Evolutionary conservation across 2,888 invertebrate species (phyloP).

Genomic region (Steromphala cineraria): DNA sequence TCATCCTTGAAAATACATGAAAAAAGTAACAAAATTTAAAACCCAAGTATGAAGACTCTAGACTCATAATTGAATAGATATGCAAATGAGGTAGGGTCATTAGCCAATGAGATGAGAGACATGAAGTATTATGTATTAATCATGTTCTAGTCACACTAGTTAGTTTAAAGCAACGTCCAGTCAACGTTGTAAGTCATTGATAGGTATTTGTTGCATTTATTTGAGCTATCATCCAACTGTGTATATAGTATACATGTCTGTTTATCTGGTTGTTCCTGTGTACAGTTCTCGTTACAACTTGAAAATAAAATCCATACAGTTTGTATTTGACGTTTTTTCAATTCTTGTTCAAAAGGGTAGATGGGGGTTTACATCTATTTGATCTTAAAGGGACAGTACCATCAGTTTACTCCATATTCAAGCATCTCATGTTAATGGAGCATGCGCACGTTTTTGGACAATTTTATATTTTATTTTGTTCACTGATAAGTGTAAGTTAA

Average conservation of each 20-base stretch:
- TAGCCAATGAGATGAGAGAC: background rate
- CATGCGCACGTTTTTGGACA: no score
- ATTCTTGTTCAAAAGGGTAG: no score
- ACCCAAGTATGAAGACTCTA: no score
- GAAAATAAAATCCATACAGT: slow-evolving; percentile 8
- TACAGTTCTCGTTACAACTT: background rate
- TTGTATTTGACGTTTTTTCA: background rate
- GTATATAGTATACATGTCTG: slow-evolving; percentile 1
- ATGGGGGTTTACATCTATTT: no score
- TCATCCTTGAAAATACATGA: no score
- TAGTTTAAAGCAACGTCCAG: background rate
- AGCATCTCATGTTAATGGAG: no score
- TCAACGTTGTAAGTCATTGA: background rate
- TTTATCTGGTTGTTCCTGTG: background rate
- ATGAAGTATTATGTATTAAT: background rate
- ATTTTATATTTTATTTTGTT: no score
- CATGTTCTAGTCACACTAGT: background rate
- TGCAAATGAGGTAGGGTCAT: background rate
- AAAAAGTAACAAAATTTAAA: no score
- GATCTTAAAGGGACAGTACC: no score
- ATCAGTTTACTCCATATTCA: no score
- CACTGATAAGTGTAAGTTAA: no score
- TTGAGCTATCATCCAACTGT: background rate
- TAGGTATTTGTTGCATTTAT: background rate
- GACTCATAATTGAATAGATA: background rate